These are phyloP conservation scores for Eurystomus glaucurus DNA, from an alignment of 2,797 vertebrate species.

Conservation along the genomic window DNA sequence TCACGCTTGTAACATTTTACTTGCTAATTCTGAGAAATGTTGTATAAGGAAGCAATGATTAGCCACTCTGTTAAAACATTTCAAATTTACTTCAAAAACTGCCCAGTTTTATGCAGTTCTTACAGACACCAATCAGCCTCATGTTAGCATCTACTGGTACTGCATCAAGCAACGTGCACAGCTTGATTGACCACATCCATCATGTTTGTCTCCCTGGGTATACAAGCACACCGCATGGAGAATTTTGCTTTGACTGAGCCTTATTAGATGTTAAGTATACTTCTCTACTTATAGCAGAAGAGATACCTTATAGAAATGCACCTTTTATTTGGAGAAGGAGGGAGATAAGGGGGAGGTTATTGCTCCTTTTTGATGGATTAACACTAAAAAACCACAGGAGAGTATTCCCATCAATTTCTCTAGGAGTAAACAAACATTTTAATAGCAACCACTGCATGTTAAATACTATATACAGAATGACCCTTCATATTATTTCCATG, in stretches of 20 bases:
- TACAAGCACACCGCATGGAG: rapidly evolving
- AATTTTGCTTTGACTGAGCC: not conserved
- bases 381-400: not conserved
- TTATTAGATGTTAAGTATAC: not conserved
- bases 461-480: not conserved
- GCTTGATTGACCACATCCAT: not conserved
- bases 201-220: not conserved
- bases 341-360: not conserved
- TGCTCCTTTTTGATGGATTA: not conserved
- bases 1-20: not conserved
- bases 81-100: not conserved
- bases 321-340: not conserved
- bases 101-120: not conserved
- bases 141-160: rapidly evolving
- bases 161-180: not conserved
- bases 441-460: not conserved
- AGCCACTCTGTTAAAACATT: not conserved
- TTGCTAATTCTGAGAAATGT: not conserved
- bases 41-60: not conserved
- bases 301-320: not conserved
- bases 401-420: not conserved
- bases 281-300: not conserved
- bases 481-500: not conserved
- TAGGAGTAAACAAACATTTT: not conserved
- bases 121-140: not conserved